Evolutionary conservation across 1,140 invertebrate genomes (phyloP), one percentile per base, ranked within the genome.

Genomic region (Samia ricini): DNA sequence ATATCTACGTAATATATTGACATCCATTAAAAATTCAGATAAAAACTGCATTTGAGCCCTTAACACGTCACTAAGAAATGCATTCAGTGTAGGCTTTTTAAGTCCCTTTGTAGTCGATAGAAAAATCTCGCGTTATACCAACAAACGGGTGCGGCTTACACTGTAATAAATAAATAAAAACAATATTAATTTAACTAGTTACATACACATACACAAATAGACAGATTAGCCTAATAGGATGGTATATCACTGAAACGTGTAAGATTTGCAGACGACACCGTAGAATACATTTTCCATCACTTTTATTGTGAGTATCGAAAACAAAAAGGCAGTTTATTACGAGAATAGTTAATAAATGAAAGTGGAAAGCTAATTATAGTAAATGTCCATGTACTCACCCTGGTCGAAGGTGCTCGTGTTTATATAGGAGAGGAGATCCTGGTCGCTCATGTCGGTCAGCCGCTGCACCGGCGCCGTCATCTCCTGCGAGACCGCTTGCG

Each of bases 361-460:
- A 42, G 4, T 15, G 1, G 4, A 1, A 42, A 42, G 33, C 12
- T 15, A 42, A 15, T 23, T 18, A 59, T 75, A 83, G 61, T 74
- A 79, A 12, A 70, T 36, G 62, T 82, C 77, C 75, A 85, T 77
- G 66, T 75, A 87, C 86, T 93, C 89, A 94, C 94, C 93, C 92
- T 94, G 94, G 90, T 96, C 95, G 77, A 97, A 97, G 83, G 95
- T 95, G 86, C 94, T 96, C 15, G 95, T 95, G 91, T 97, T 96
- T 56, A 97, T 97, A 80, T 96, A 96, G 78, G 94, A 96, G 55
- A 97, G 92, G 61, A 97, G 91, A 90, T 97, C 96, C 81, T 95
- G 94, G 74, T 96, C 95, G 57, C 95, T 95, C 93, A 97, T 95
- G 56, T 94, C 93, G 19, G 95, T 95, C 61, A 97, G 91, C 23